Evolutionary conservation across 2,888 invertebrate genomes (phyloP).

Genomic region (Amphipoea oculea): DNA sequence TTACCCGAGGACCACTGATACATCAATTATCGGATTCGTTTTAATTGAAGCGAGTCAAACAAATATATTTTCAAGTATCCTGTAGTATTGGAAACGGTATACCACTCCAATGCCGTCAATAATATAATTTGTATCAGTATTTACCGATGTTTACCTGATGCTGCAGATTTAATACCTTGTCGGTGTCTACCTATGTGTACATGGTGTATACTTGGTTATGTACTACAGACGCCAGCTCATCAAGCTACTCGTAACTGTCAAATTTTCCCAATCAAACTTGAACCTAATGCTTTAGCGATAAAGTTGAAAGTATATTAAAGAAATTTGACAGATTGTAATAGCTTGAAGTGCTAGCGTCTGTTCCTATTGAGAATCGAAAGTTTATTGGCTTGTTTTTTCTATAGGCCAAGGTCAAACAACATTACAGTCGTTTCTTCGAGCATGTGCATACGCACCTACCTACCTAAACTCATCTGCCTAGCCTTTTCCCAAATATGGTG

Average conservation of each 20-base stretch:
- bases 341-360: too few relatives aligned
- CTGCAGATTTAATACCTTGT: slow-evolving; percentile 10
- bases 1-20: slow-evolving; percentile 14
- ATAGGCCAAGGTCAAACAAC: neutral
- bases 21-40: slow-evolving; percentile 38
- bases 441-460: neutral
- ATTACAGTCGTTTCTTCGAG: neutral
- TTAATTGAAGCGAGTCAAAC: slow-evolving; percentile 37
- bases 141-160: slow-evolving; percentile 26
- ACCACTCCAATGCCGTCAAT: neutral
- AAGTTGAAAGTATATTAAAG: too few relatives aligned
- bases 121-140: slow-evolving; percentile 23
- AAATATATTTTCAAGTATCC: slow-evolving; percentile 34
- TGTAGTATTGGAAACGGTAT: slow-evolving; percentile 25
- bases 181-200: neutral
- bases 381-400: too few relatives aligned
- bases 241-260: too few relatives aligned
- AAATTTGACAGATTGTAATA: too few relatives aligned
- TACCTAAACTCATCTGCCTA: too few relatives aligned
- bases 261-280: too few relatives aligned
- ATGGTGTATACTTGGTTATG: neutral
- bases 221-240: too few relatives aligned
- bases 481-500: too few relatives aligned
- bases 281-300: too few relatives aligned
- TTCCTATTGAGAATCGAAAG: neutral